Percentiles rank a stretch among this genome's conserved stretches.
These are phyloP conservation scores for Bedellia somnulentella DNA, from an alignment of 2,888 invertebrate species.

Conservation along the genomic window DNA sequence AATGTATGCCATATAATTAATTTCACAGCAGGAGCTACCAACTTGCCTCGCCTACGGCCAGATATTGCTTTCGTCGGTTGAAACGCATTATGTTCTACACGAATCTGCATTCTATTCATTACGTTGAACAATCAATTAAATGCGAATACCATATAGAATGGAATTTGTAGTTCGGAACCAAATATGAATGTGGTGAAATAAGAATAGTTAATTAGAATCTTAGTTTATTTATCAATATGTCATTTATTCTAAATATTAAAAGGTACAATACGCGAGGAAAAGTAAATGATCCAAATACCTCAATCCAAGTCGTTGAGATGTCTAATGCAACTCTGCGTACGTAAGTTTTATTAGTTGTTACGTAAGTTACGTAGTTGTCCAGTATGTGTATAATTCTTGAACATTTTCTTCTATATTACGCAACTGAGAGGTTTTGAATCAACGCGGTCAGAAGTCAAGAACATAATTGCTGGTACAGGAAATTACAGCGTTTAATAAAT, in stretches of 20 bases:
- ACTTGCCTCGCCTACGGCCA: slow-evolving; percentile 19
- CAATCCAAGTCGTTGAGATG: too few relatives aligned
- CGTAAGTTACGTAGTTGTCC: too few relatives aligned
- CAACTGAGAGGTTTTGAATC: slow-evolving; percentile 33
- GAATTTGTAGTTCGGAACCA: neutral
- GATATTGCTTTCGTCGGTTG: slow-evolving; percentile 23
- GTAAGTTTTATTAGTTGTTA: too few relatives aligned
- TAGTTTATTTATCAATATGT: too few relatives aligned
- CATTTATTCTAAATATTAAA: too few relatives aligned
- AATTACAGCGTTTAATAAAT: slow-evolving; percentile 53
- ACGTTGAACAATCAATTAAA: too few relatives aligned
- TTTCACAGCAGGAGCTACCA: slow-evolving; percentile 27
- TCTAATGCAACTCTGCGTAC: too few relatives aligned
- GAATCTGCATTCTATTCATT: too few relatives aligned
- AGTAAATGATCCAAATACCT: too few relatives aligned
- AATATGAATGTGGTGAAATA: neutral
- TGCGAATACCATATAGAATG: neutral
- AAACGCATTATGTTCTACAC: too few relatives aligned
- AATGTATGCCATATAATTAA: slow-evolving; percentile 26
- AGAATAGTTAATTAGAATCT: neutral
- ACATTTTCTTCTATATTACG: slow-evolving; percentile 16
- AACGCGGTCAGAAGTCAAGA: slow-evolving; percentile 58
- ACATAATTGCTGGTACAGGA: slow-evolving; percentile 57
- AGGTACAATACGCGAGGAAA: too few relatives aligned
- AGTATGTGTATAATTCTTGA: too few relatives aligned